Percentiles rank a stretch among this genome's conserved stretches.
These are phyloP conservation scores for Struthio camelus DNA, from an alignment of 2,113 vertebrate genomes.

Conservation along the genomic window DNA sequence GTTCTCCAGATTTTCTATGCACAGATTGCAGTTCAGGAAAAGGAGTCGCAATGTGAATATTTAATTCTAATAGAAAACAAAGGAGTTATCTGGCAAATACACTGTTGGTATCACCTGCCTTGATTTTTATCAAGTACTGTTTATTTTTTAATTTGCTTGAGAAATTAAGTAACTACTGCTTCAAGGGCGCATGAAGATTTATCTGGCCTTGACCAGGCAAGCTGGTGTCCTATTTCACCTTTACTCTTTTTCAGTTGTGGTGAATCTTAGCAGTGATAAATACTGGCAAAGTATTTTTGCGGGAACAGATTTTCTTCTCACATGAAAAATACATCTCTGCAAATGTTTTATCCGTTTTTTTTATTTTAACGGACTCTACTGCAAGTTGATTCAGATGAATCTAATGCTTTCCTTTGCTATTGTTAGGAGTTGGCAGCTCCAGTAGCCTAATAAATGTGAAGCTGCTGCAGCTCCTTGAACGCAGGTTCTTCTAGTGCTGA, in stretches of 20 bases:
- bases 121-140: neutral
- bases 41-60: neutral
- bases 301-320: neutral
- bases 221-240: neutral
- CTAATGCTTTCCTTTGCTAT: neutral
- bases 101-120: neutral
- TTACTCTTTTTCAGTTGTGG: neutral
- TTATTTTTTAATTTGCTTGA: constrained; percentile 2
- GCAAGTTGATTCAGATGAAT: neutral
- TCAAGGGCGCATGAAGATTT: neutral
- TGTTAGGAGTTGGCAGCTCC: neutral
- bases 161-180: neutral
- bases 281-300: neutral
- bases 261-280: neutral
- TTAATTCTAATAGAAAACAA: neutral
- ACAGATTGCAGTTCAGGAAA: neutral
- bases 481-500: neutral
- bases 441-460: neutral
- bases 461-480: neutral
- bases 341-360: neutral
- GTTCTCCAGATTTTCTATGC: neutral
- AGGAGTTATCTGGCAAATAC: neutral
- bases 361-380: neutral
- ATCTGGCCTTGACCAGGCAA: neutral
- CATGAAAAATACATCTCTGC: neutral